phyloP scores from a whole-genome alignment of 2,888 invertebrate species.

The Zaprionus lineosus region DNA sequence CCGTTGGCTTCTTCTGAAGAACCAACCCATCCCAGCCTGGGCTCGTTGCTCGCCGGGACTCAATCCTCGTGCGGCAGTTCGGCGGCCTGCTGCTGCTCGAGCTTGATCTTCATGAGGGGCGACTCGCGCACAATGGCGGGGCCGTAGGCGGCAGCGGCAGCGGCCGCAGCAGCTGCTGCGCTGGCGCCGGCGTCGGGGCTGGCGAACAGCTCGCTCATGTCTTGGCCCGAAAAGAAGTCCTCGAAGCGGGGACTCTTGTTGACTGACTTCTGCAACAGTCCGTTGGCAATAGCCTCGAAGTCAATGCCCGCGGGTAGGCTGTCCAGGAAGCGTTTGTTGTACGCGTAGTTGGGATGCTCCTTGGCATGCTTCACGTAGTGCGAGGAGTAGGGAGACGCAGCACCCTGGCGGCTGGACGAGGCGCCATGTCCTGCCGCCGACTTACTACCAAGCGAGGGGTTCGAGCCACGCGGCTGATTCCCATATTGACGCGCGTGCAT shows the following conservation, averaged over 20 bases:
- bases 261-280: slow-evolving; percentile 80
- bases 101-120: slow-evolving; percentile 80
- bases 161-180: slow-evolving; percentile 59
- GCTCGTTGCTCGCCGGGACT: slow-evolving; percentile 36
- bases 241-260: slow-evolving; percentile 81
- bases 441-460: slow-evolving; percentile 51
- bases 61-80: slow-evolving; percentile 81
- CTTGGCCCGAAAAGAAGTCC: slow-evolving; percentile 80
- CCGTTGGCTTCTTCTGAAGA: slow-evolving; percentile 55
- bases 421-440: slow-evolving; percentile 34
- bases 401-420: slow-evolving; percentile 54
- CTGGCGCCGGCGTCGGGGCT: slow-evolving; percentile 68
- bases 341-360: slow-evolving; percentile 77
- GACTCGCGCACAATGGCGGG: slow-evolving; percentile 64
- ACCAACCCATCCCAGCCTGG: slow-evolving; percentile 22
- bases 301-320: slow-evolving; percentile 81
- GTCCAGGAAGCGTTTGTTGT: slow-evolving; percentile 81
- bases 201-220: slow-evolving; percentile 79
- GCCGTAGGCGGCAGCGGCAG: slow-evolving; percentile 71
- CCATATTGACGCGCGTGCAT: slow-evolving; percentile 78
- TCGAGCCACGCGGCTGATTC: slow-evolving; percentile 77
- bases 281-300: slow-evolving; percentile 81
- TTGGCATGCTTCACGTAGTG: slow-evolving; percentile 75
- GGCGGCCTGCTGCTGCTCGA: slow-evolving; percentile 79
- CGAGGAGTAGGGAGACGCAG: slow-evolving; percentile 71